Percentiles rank a stretch among this genome's conserved stretches.
These are phyloP conservation scores for Ryuthela nishihirai DNA, from an alignment of 2,888 invertebrate species.

Conservation along the genomic window DNA sequence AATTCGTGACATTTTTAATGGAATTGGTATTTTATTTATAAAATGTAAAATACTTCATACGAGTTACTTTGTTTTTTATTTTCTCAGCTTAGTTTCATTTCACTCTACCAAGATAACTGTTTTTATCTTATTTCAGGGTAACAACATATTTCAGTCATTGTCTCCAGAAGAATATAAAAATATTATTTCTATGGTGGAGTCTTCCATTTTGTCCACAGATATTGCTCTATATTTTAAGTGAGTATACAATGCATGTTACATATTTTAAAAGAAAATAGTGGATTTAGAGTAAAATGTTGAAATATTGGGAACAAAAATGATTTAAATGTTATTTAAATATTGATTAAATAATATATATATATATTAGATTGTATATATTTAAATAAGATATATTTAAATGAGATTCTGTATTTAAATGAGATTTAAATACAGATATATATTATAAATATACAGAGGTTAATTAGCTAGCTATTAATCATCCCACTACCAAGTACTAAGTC, in stretches of 20 bases:
- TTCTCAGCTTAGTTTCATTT: neutral
- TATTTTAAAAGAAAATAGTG: neutral
- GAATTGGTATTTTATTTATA: neutral
- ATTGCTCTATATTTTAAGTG: slow-evolving; percentile 86
- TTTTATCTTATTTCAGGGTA: slow-evolving; percentile 58
- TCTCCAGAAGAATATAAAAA: slow-evolving; percentile 82
- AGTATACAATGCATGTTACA: slow-evolving; percentile 15
- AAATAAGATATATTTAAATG: too few relatives aligned
- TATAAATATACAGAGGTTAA: too few relatives aligned
- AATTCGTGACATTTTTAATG: neutral
- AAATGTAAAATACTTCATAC: neutral
- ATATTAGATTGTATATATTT: too few relatives aligned
- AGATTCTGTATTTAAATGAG: too few relatives aligned
- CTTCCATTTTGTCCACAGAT: slow-evolving; percentile 90
- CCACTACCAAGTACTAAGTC: too few relatives aligned
- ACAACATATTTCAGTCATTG: slow-evolving; percentile 78
- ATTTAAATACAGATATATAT: too few relatives aligned
- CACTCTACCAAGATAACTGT: neutral
- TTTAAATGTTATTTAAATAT: too few relatives aligned
- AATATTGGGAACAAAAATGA: too few relatives aligned
- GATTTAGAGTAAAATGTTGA: too few relatives aligned
- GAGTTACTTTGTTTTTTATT: neutral
- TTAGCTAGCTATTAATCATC: too few relatives aligned
- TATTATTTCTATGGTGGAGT: slow-evolving; percentile 89
- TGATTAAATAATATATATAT: too few relatives aligned